Base-by-base conservation (phyloP, 2,113 vertebrate species). In the Bucco capensis region DNA sequence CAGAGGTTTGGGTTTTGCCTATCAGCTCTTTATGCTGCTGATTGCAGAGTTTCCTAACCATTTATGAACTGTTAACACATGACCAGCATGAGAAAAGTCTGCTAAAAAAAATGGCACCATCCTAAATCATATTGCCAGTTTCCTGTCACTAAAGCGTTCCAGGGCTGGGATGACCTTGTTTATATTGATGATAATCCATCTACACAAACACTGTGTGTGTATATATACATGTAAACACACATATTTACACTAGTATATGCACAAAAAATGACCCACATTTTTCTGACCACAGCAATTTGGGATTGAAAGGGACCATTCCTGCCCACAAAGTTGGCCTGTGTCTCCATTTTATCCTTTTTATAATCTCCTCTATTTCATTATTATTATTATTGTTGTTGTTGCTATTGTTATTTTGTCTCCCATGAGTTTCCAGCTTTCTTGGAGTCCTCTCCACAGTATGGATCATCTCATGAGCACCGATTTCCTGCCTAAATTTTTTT, bases 131-230 rank as follows among this genome's bases (percentile, higher is more conserved):
- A 0, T 14, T 61, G 86, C 60, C 83, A 83, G 78, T 30, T 92
- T 87, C 82, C 74, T 94, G 90, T 89, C 92, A 60, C 23, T 6
- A 22, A 5, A 62, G 21, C 72, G 80, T 88, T 93, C 90, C 90
- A 86, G 73, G 40, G 22, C n/a, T 81, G 91, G 80, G 91, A 96
- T 86, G 73, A 51, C 89, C 60, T 86, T 77, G 60, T 64, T 86
- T 86, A 19, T 70, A n/a, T 27, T 50, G 60, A 37, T 62, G 60
- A 80, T 83, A 90, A 83, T 74, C 28, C 35, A 86, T 54, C 79
- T 90, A 46, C 42, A 80, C 38, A 58, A 85, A 50, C 42, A 46
- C 18, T 9, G 9, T 28, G 19, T 38, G 13, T 40, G 27, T 40
- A 40, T 16, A 44, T 3, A 35, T 1, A 21, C 5, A 19, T 24